These are phyloP conservation scores for Danio kyathit DNA, from an alignment of 2,797 vertebrate species.

Conservation along the genomic window DNA sequence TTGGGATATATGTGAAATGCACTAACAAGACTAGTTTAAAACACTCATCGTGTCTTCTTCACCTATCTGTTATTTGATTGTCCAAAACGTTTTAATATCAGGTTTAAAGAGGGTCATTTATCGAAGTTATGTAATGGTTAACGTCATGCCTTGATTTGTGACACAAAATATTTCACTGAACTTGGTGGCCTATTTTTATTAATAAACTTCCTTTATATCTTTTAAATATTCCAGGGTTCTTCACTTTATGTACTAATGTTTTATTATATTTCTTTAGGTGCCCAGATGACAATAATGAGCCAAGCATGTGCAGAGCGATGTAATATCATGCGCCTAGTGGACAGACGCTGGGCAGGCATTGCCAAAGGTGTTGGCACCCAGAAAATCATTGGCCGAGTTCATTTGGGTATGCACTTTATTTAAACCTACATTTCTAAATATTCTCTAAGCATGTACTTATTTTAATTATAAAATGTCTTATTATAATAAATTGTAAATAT, in stretches of 20 bases:
- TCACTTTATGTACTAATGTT: too few species aligned
- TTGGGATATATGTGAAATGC: too few species aligned
- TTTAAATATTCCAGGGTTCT: too few species aligned
- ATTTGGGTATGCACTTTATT: constrained; percentile 84
- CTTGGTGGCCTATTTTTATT: neutral
- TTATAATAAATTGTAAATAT: neutral
- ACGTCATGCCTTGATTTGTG: neutral
- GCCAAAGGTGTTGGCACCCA: constrained; percentile 98
- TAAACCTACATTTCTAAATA: constrained; percentile 12
- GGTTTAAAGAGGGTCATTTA: too few species aligned
- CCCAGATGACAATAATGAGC: constrained; percentile 99
- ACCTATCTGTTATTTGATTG: too few species aligned
- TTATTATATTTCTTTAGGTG: constrained; percentile 78
- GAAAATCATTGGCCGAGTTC: constrained; percentile 98
- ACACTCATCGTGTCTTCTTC: too few species aligned
- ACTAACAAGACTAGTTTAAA: too few species aligned
- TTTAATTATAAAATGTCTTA: neutral
- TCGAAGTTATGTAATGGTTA: neutral
- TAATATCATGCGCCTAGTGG: constrained; percentile 98
- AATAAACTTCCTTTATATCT: neutral
- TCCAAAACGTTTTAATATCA: too few species aligned
- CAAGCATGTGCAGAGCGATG: constrained; percentile 97
- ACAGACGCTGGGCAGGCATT: constrained; percentile 97
- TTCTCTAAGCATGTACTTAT: neutral
- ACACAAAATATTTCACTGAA: neutral